A percentile compares a stretch with the other conserved stretches of the same genome.
These are phyloP conservation scores for Channallabes apus DNA, from an alignment of 2,797 vertebrate genomes.

Conservation along the genomic window DNA sequence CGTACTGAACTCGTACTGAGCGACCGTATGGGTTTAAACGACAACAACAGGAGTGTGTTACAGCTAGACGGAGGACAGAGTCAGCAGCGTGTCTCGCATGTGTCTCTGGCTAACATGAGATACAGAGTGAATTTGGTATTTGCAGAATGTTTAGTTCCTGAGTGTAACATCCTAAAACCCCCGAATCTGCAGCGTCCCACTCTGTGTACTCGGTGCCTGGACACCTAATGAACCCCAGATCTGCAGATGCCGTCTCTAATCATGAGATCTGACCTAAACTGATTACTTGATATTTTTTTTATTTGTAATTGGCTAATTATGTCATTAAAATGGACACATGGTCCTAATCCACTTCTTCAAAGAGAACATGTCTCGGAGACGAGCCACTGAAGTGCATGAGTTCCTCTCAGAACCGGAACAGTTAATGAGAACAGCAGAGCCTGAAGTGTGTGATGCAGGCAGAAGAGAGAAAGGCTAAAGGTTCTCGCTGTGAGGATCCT, in stretches of 20 bases:
- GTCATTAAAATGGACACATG: constrained; percentile 79
- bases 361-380: constrained; percentile 66
- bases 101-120: too few species aligned
- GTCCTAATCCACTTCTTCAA: constrained; percentile 77
- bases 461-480: background rate
- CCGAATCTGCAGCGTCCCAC: background rate
- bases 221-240: background rate
- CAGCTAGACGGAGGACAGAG: background rate
- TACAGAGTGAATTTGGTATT: background rate
- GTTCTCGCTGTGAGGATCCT: background rate
- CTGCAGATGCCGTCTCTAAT: constrained; percentile 47
- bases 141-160: background rate
- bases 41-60: background rate
- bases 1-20: too few species aligned
- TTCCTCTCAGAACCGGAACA: constrained; percentile 61
- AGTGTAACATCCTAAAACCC: background rate
- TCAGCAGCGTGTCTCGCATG: too few species aligned
- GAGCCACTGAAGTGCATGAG: constrained; percentile 61
- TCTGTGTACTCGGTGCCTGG: background rate
- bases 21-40: background rate
- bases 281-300: constrained; percentile 66
- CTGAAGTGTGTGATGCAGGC: background rate
- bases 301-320: constrained; percentile 74
- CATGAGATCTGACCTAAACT: constrained; percentile 65
- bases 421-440: constrained; percentile 58